Evolutionary conservation across 2,888 invertebrate species (phyloP).

Genomic region (Gasteruption jaculator): DNA sequence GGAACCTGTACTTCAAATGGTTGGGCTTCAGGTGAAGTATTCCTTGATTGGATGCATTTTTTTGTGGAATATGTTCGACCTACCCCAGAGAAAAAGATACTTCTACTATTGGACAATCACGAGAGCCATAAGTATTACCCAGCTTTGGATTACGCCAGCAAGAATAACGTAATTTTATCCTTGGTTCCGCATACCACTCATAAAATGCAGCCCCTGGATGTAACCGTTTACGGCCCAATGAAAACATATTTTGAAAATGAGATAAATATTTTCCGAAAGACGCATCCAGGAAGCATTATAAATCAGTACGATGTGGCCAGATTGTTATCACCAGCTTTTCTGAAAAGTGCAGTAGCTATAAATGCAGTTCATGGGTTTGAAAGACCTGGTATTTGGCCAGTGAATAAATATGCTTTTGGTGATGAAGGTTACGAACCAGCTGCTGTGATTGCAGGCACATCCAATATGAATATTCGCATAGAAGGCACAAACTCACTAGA

Average conservation of each 20-base stretch:
- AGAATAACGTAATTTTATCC: constrained; percentile 29
- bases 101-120: constrained; percentile 34
- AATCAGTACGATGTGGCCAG: constrained; percentile 28
- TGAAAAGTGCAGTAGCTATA: constrained; percentile 25
- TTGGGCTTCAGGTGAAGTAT: constrained; percentile 28
- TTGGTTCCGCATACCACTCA: constrained; percentile 31
- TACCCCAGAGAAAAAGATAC: constrained; percentile 24
- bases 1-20: constrained; percentile 27
- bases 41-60: constrained; percentile 30
- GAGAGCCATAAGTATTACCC: constrained; percentile 32
- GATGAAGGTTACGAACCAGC: constrained; percentile 24
- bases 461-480: too few species aligned
- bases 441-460: constrained; percentile 16
- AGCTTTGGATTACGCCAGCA: constrained; percentile 31
- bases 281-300: constrained; percentile 30
- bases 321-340: constrained; percentile 28
- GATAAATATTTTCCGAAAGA: constrained; percentile 16
- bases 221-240: constrained; percentile 33
- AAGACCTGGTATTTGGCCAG: constrained; percentile 20
- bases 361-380: constrained; percentile 21
- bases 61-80: constrained; percentile 29
- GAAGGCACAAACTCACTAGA: too few species aligned
- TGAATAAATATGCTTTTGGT: constrained; percentile 20
- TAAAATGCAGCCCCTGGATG: constrained; percentile 34
- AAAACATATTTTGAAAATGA: constrained; percentile 37